Evolutionary conservation across 2,797 vertebrate genomes (phyloP), one percentile per base, ranked within the genome.

Genomic region (Siniperca obscura): DNA sequence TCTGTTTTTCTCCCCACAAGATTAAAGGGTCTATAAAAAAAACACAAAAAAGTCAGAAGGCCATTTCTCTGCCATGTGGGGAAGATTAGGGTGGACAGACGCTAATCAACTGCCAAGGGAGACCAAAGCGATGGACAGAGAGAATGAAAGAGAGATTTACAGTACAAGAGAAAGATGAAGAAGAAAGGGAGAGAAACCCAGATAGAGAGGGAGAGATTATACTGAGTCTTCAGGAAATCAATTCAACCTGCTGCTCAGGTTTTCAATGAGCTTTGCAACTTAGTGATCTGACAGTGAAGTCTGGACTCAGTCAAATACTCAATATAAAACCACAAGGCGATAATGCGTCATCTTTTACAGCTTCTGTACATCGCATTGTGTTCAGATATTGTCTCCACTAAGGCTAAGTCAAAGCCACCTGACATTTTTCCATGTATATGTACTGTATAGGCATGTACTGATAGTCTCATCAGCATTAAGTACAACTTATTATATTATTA

Each of bases 31-130:
- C 46, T 74, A 52, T 42, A 78, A 60, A 78, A 48, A 70, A 52
- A 71, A 25, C 22, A 61, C 4, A 6, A 48, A 17, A 44, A 44
- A 73, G 1, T 52, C 38, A 55, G 21, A 66, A 34, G 17, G 53
- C 60, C 61, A 70, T 82, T 78, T 83, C 34, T 79, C 80, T 25
- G 21, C 60, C 59, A 22, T 62, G 46, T 81, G 46, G 70, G 59
- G 65, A 74, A 80, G 78, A 93, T 88, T 80, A 90, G 69, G 70
- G 73, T 78, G 78, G 81, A 88, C 79, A 87, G 87, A 74, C 3
- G 16, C 81, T 90, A 86, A 89, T 90, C 87, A 90, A 50, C 86
- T 85, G 69, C 70, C 74, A 75, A 67, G 56, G 5, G 27, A 78
- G 57, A 48, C 64, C 77, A 71, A 72, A 77, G 76, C 82, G 86